Conservation (phyloP, 2,113 vertebrate species). For the Platysteira castanea region DNA sequence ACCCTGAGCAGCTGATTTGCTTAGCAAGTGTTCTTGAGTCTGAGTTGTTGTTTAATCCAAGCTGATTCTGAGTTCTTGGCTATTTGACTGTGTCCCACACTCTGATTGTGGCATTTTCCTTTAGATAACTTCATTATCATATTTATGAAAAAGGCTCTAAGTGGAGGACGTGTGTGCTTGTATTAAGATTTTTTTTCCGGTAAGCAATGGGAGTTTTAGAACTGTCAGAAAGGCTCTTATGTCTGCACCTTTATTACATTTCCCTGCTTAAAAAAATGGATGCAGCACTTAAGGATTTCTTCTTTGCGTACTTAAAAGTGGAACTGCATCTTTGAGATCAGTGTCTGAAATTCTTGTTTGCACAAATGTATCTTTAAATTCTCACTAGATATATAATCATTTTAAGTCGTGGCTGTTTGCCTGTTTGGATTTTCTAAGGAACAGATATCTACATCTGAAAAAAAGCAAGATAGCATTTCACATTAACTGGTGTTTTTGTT, state of each 20-base stretch:
- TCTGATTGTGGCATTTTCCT: neutral
- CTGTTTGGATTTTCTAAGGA: neutral
- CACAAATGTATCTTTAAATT: neutral
- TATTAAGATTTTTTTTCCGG: neutral
- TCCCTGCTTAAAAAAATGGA: neutral
- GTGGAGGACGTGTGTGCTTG: rapidly evolving
- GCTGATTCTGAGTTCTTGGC: neutral
- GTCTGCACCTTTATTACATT: neutral
- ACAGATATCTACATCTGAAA: neutral
- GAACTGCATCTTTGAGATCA: neutral
- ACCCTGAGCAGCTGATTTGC: neutral
- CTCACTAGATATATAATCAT: rapidly evolving
- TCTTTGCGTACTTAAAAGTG: neutral
- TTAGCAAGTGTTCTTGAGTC: neutral
- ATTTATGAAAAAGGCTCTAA: neutral
- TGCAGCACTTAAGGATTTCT: neutral
- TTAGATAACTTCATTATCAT: neutral
- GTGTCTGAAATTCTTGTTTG: neutral
- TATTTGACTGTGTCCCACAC: rapidly evolving
- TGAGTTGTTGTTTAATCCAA: neutral
- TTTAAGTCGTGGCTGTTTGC: neutral
- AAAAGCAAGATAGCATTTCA: neutral
- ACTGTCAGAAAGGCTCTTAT: neutral
- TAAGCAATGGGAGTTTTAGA: neutral
- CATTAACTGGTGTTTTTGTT: neutral